Base-by-base conservation (phyloP, 2,797 vertebrate genomes). In the Neopelma chrysocephalum region DNA sequence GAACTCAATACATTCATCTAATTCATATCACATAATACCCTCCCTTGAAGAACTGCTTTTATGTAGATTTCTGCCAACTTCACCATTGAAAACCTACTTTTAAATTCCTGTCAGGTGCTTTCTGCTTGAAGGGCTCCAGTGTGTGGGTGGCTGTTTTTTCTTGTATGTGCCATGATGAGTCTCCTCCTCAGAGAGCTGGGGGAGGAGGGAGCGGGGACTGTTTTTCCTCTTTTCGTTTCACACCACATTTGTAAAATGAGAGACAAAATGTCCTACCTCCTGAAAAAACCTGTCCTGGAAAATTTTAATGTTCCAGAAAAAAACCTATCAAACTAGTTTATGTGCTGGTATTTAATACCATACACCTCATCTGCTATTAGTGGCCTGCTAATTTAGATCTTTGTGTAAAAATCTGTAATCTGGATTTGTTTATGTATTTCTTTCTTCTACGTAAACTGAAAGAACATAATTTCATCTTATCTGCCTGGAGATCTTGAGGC, bases 21-120 rank as follows among this genome's bases (percentile, higher is more conserved):
- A 92, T 95, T 96, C 89, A 53, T 95, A 95, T 88, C 91, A 89
- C 84, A 92, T 69, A 96, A 90, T 88, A 40, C 51, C 51, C 54
- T 90, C 75, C 89, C 80, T 83, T 92, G 90, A 93, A 96, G 56
- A 87, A 82, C 86, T 72, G 36, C 32, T 94, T 97, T 94, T 76
- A 86, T 87, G 91, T 79, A 94, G 82, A 93, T 94, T 96, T 93
- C 78, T 96, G 83, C 83, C 93, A 94, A 20, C 77, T 96, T 93
- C 82, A 68, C 73, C 72, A 75, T 69, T 91, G 93, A 93, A 97
- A 96, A 93, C 31, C 82, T 70, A 53, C 83, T 96, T 95, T 92
- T 70, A 88, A 87, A 93, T 95, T 97, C 87, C 32, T 7, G 18
- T 94, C 77, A 69, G 93, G 86, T 93, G 70, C 90, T 95, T 71